Evolutionary conservation across 1,140 invertebrate genomes (phyloP).

Genomic region (Penaeus chinensis): DNA sequence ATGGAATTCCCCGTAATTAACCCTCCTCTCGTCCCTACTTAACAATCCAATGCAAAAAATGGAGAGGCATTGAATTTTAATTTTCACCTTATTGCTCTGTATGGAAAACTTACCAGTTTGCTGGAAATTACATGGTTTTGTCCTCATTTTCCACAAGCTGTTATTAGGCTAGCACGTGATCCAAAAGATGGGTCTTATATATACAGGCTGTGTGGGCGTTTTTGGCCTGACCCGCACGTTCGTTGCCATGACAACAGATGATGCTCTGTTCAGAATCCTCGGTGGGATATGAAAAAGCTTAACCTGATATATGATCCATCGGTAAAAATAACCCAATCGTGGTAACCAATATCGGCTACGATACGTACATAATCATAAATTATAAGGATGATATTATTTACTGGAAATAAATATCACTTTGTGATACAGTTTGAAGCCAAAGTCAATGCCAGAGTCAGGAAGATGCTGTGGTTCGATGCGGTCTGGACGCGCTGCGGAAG

Average conservation of each 20-base stretch:
- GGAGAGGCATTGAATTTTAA: constrained; percentile 47
- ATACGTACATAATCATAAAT: constrained; percentile 7
- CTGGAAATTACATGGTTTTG: constrained; percentile 57
- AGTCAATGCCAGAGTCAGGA: constrained; percentile 29
- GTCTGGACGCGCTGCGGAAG: constrained; percentile 54
- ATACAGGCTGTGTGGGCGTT: constrained; percentile 51
- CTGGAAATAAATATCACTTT: constrained; percentile 29
- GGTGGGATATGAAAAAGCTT: constrained; percentile 4
- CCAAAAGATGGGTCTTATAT: constrained; percentile 55
- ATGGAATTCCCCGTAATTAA: not conserved
- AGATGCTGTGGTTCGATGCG: constrained; percentile 56
- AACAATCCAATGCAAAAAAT: constrained; percentile 19
- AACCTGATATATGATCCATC: constrained; percentile 8
- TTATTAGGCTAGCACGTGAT: constrained; percentile 60
- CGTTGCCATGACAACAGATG: constrained; percentile 58
- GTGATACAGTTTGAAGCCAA: constrained; percentile 10
- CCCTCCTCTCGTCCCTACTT: not conserved
- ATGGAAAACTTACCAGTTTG: constrained; percentile 54
- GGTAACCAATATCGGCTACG: constrained; percentile 8
- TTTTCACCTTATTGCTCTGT: constrained; percentile 52
- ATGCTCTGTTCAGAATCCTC: constrained; percentile 39
- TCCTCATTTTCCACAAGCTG: constrained; percentile 56
- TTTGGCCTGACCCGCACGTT: constrained; percentile 40
- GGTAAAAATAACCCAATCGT: not conserved
- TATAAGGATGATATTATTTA: not conserved